phyloP scores from a whole-genome alignment of 2,113 vertebrate genomes.

The Bubo blakistoni region DNA sequence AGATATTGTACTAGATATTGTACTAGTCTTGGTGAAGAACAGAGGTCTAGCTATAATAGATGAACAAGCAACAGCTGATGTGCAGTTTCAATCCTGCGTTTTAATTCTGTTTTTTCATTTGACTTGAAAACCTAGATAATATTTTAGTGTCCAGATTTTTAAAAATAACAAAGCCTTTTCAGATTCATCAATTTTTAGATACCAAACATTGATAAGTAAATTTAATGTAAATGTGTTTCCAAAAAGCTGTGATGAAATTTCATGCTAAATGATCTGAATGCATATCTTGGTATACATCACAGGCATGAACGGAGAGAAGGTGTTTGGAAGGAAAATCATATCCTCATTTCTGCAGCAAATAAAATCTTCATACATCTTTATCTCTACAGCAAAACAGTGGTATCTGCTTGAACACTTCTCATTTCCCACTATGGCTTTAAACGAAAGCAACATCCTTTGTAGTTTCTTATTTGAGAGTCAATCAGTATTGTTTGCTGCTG shows the following conservation, averaged over 20 bases:
- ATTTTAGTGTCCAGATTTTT: neutral
- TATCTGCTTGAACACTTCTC: neutral
- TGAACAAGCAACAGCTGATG: neutral
- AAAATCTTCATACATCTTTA: neutral
- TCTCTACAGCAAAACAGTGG: neutral
- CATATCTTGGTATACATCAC: neutral
- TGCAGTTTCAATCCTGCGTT: neutral
- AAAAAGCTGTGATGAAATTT: neutral
- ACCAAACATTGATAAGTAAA: neutral
- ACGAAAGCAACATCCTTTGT: neutral
- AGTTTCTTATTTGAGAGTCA: neutral
- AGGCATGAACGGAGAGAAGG: neutral
- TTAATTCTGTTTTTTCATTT: neutral
- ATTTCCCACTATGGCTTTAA: neutral
- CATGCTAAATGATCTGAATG: neutral
- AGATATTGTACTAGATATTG: no score
- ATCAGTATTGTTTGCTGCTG: neutral
- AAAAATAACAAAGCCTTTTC: neutral
- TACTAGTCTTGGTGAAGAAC: neutral
- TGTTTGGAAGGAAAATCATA: neutral
- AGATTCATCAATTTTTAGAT: neutral
- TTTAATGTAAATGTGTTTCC: neutral
- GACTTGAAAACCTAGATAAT: neutral
- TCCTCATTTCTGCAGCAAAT: neutral
- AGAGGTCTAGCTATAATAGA: neutral